phyloP scores from a whole-genome alignment of 2,888 invertebrate genomes.

The Agriopis marginaria region DNA sequence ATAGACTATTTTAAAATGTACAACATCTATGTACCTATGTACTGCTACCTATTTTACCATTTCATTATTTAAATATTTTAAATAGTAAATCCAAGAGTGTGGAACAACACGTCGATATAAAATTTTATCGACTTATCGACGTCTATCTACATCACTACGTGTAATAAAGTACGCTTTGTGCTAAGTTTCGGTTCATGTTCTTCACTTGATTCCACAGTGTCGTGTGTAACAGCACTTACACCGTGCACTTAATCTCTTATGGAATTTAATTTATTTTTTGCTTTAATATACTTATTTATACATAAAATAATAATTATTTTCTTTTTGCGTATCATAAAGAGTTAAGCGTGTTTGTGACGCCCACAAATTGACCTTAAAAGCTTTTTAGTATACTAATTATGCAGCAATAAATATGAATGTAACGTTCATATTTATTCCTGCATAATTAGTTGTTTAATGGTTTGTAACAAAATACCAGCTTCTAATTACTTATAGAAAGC shows the following conservation, averaged over 20 bases:
- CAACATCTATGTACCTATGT: no score
- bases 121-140: conserved; percentile 9
- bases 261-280: conserved; percentile 10
- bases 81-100: no score
- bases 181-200: conserved; percentile 1
- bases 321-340: background rate
- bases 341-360: background rate
- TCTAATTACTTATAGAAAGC: no score
- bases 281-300: background rate
- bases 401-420: no score
- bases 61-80: no score
- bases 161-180: conserved; percentile 7
- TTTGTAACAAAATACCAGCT: no score
- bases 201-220: conserved; percentile 7
- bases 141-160: background rate
- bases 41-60: background rate
- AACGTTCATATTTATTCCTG: no score
- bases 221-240: conserved; percentile 10
- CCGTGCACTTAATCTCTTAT: background rate
- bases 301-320: conserved; percentile 3
- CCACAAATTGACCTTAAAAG: no score
- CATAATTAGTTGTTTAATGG: no score
- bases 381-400: no score
- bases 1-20: no score
- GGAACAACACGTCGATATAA: no score